phyloP scores from a whole-genome alignment of 2,113 vertebrate genomes.

The Pontoporia blainvillei region DNA sequence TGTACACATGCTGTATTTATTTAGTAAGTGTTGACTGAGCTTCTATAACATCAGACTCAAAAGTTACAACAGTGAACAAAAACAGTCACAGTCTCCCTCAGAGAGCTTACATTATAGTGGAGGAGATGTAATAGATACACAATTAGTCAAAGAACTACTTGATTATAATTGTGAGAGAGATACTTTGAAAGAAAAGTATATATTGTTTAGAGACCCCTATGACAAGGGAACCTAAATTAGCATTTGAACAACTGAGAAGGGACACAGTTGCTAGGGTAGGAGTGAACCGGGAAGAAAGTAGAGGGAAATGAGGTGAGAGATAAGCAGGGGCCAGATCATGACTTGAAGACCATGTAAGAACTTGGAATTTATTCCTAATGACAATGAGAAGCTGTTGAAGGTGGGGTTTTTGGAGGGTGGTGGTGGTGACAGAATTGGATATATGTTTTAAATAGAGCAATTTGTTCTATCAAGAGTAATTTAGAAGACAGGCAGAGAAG shows the following conservation, averaged over 20 bases:
- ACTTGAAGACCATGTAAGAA: not conserved
- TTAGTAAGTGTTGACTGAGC: not conserved
- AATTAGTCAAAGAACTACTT: not conserved
- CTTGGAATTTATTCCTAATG: not conserved
- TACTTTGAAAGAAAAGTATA: slow-evolving; percentile 18
- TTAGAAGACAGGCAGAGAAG: not conserved
- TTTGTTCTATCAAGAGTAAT: not conserved
- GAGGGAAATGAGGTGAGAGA: not conserved
- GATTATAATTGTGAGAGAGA: not conserved
- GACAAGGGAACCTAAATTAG: not conserved
- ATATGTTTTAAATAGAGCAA: not conserved
- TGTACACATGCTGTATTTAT: not conserved
- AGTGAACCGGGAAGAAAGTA: not conserved
- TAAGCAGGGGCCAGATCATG: not conserved
- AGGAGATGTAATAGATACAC: not conserved
- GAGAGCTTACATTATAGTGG: not conserved
- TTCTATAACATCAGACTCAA: not conserved
- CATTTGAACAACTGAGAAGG: not conserved
- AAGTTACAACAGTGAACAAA: not conserved
- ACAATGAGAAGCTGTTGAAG: not conserved
- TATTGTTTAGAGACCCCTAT: not conserved
- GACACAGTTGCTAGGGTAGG: not conserved
- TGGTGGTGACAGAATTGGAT: not conserved
- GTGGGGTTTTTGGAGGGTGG: not conserved
- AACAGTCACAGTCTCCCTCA: not conserved